These are phyloP conservation scores for Enteromius viviparus DNA, from an alignment of 2,797 vertebrate genomes.

Conservation along the genomic window DNA sequence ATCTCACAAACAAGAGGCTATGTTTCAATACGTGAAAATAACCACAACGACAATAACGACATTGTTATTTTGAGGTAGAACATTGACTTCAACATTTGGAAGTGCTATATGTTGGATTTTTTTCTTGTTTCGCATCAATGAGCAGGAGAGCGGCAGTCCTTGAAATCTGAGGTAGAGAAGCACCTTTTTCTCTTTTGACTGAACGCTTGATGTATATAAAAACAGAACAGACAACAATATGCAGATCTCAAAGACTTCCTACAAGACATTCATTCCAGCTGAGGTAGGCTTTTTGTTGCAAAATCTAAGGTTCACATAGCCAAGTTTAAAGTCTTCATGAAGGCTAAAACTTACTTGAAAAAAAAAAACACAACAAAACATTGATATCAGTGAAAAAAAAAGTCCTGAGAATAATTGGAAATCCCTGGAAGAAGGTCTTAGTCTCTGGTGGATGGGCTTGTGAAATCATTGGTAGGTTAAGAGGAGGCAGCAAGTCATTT, in stretches of 20 bases:
- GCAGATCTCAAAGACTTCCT: conserved; percentile 80
- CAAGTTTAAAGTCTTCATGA: conserved; percentile 68
- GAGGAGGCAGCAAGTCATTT: conserved; percentile 72
- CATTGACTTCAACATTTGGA: conserved; percentile 93
- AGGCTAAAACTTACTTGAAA: conserved; percentile 71
- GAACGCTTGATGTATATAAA: conserved; percentile 77
- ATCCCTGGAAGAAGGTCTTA: conserved; percentile 79
- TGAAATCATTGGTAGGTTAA: conserved; percentile 77
- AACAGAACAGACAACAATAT: conserved; percentile 80
- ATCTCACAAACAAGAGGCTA: conserved; percentile 58
- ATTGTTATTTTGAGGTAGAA: conserved; percentile 93
- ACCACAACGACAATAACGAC: conserved; percentile 68
- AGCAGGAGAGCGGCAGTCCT: conserved; percentile 73
- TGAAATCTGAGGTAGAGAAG: conserved; percentile 84
- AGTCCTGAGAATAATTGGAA: conserved; percentile 88
- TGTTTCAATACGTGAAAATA: conserved; percentile 77
- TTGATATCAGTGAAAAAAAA: conserved; percentile 78
- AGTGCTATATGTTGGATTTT: conserved; percentile 88
- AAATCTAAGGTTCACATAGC: conserved; percentile 77
- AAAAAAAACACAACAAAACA: conserved; percentile 51
- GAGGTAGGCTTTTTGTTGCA: conserved; percentile 94
- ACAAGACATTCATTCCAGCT: conserved; percentile 98
- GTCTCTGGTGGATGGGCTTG: conserved; percentile 71
- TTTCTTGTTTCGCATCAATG: conserved; percentile 64
- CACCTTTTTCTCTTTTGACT: conserved; percentile 76